A percentile compares a stretch with the other conserved stretches of the same genome.
phyloP scores from a whole-genome alignment of 2,888 invertebrate species.

The Himalopsyche anomala region DNA sequence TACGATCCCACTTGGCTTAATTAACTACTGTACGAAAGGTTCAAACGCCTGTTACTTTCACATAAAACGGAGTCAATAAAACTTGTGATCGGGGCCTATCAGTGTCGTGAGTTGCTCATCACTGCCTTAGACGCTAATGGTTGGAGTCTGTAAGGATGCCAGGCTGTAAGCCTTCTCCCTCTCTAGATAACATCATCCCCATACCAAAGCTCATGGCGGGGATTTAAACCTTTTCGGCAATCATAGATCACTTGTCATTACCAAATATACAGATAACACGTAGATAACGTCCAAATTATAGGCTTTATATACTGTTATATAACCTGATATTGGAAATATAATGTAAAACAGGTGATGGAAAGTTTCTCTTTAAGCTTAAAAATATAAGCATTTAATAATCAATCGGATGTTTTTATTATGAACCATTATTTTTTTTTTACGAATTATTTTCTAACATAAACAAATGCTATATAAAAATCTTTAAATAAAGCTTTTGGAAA shows the following conservation, averaged over 20 bases:
- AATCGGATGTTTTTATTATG: no score
- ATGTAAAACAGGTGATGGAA: no score
- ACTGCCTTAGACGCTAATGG: conserved; percentile 40
- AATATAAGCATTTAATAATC: no score
- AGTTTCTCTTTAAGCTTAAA: no score
- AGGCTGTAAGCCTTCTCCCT: conserved; percentile 10
- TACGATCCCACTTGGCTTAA: conserved; percentile 34
- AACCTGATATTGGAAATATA: neutral
- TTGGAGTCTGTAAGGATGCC: conserved; percentile 20
- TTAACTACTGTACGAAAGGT: conserved; percentile 37
- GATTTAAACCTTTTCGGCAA: conserved; percentile 38
- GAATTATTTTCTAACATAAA: no score
- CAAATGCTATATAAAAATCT: no score
- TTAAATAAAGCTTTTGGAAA: no score
- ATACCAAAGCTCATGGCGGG: neutral
- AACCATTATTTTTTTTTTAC: no score
- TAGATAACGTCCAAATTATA: conserved; percentile 2
- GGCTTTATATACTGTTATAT: conserved; percentile 14
- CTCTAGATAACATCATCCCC: conserved; percentile 28
- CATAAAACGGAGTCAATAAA: conserved; percentile 36
- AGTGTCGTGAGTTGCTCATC: conserved; percentile 41
- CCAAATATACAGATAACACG: conserved; percentile 28
- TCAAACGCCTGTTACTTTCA: conserved; percentile 25
- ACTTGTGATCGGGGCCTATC: conserved; percentile 33
- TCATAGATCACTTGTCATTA: conserved; percentile 38